These are phyloP conservation scores for Delphinus delphis DNA, from an alignment of 2,113 vertebrate species.

Conservation along the genomic window DNA sequence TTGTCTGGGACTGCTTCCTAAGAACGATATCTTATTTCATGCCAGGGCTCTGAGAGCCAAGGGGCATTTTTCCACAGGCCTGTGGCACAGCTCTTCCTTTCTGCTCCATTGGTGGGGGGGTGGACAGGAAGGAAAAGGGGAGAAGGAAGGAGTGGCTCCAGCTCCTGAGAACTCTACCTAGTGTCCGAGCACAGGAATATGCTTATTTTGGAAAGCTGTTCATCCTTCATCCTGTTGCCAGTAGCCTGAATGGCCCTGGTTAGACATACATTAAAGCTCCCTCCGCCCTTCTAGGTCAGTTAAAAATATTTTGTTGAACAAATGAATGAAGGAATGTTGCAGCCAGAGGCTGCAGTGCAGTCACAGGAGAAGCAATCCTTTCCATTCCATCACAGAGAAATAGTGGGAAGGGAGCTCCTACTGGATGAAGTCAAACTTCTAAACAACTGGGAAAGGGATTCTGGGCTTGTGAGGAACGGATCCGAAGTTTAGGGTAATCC, in stretches of 20 bases:
- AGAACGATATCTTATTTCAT: neutral
- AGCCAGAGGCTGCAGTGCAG: neutral
- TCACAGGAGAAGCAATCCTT: neutral
- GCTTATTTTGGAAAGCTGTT: neutral
- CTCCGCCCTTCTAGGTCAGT: neutral
- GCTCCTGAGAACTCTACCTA: neutral
- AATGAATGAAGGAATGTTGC: neutral
- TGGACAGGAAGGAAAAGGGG: neutral
- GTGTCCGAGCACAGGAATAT: neutral
- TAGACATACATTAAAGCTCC: neutral
- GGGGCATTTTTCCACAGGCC: neutral
- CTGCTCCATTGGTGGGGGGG: neutral
- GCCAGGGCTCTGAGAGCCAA: neutral
- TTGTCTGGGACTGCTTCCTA: neutral
- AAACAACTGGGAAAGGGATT: neutral
- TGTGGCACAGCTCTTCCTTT: neutral
- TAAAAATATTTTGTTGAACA: neutral
- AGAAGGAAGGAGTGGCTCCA: neutral
- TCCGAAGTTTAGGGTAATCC: neutral
- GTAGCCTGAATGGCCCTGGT: neutral
- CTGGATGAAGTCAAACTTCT: neutral
- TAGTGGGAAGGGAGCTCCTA: neutral
- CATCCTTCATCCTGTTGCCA: neutral
- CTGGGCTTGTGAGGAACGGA: neutral
- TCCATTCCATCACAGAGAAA: neutral